Conservation (phyloP, 2,113 vertebrate genomes). For the Synchiropus splendidus region DNA sequence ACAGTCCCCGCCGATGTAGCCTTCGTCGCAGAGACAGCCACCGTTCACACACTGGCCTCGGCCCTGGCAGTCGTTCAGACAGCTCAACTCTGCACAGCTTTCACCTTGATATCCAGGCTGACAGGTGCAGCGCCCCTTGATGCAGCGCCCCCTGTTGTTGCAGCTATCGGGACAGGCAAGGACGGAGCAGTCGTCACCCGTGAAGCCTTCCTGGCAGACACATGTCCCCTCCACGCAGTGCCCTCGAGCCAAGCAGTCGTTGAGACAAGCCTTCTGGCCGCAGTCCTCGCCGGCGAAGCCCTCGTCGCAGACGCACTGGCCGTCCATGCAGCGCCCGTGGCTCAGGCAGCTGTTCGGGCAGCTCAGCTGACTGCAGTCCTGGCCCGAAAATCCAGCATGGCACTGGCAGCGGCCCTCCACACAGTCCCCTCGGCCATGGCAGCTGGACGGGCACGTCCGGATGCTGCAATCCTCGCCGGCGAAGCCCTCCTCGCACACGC, state of each 20-base stretch:
- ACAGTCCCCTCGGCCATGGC: conserved; percentile 72
- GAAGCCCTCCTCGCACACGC: conserved; percentile 78
- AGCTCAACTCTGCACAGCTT: conserved; percentile 71
- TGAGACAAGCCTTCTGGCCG: conserved; percentile 63
- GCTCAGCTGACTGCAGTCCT: conserved; percentile 67
- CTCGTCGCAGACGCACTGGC: conserved; percentile 77
- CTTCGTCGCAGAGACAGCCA: conserved; percentile 62
- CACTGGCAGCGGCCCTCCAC: conserved; percentile 74
- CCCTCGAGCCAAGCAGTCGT: conserved; percentile 66
- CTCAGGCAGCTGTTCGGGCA: conserved; percentile 69
- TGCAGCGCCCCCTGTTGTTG: conserved; percentile 62
- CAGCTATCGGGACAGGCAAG: conserved; percentile 68
- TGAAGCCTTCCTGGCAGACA: conserved; percentile 58
- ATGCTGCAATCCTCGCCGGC: conserved; percentile 72
- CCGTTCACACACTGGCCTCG: conserved; percentile 57
- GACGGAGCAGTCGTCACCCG: conserved; percentile 73
- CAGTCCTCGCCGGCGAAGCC: conserved; percentile 80
- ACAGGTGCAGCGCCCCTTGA: conserved; percentile 76
- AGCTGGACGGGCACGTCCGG: conserved; percentile 71
- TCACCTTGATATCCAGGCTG: conserved; percentile 67
- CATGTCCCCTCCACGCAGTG: conserved; percentile 65
- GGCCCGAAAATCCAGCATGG: conserved; percentile 64
- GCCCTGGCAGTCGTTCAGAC: conserved; percentile 60
- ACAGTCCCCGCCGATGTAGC: conserved; percentile 63
- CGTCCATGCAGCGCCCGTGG: conserved; percentile 69